A percentile compares a stretch with the other conserved stretches of the same genome.
Conservation (phyloP, 2,797 vertebrate genomes). For the Strix occidentalis region DNA sequence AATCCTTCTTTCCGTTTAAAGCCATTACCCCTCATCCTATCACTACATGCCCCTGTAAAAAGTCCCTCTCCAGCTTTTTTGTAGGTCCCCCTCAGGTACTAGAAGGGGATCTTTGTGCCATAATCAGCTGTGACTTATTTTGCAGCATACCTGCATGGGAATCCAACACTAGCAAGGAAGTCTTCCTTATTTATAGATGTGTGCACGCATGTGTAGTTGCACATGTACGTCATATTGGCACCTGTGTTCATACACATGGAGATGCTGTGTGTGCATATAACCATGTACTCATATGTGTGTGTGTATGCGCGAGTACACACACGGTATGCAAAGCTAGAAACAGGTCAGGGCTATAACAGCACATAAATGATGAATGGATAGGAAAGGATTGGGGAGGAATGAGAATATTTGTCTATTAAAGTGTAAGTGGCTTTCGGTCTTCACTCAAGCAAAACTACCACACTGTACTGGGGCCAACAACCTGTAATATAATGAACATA, state of each 20-base stretch:
- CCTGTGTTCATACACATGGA: background rate
- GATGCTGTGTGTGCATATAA: background rate
- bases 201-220: no score
- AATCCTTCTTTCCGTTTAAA: no score
- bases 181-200: background rate
- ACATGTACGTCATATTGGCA: accelerated
- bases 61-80: no score
- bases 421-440: background rate
- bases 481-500: background rate
- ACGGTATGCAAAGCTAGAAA: background rate
- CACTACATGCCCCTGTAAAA: no score
- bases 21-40: no score
- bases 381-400: background rate
- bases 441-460: background rate
- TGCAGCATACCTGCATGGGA: accelerated
- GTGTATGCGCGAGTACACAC: accelerated
- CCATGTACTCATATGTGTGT: no score
- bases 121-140: background rate
- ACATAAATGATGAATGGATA: background rate
- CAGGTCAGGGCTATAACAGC: background rate
- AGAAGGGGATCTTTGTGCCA: no score
- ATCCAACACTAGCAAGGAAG: background rate
- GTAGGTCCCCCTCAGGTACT: no score
- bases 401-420: background rate
- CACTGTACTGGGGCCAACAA: background rate